Evolutionary conservation across 1,140 invertebrate species (phyloP).

Genomic region (Drosophila eugracilis): DNA sequence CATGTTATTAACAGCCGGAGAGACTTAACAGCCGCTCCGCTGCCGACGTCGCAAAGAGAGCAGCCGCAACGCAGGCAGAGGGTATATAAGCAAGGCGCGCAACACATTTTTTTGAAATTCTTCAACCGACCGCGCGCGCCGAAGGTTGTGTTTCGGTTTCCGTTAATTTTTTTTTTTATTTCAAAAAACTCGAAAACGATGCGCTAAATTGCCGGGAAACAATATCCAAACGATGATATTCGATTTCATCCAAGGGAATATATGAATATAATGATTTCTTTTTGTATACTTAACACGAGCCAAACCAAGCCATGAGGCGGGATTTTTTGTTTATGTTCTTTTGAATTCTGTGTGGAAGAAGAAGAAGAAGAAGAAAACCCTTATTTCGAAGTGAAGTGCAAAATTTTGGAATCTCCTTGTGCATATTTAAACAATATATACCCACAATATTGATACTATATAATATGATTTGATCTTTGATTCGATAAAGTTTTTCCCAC

Average conservation of each 20-base stretch:
- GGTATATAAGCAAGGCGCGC: conserved; percentile 1
- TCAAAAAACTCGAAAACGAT: conserved; percentile 5
- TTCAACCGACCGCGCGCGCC: conserved; percentile 6
- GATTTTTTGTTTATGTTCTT: conserved; percentile 34
- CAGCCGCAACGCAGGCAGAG: not conserved
- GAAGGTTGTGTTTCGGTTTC: conserved; percentile 9
- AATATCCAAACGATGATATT: conserved; percentile 4
- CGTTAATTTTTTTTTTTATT: conserved; percentile 1
- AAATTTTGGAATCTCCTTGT: conserved; percentile 1
- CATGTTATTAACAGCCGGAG: conserved; percentile 4
- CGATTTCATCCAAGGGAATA: not conserved
- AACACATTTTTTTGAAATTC: conserved; percentile 8
- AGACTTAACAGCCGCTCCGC: not conserved
- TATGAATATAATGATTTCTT: not conserved
- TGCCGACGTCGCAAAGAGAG: not conserved
- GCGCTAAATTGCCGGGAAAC: conserved; percentile 1
- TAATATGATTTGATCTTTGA: conserved; percentile 9
- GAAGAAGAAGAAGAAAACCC: no score
- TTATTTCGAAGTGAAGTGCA: conserved; percentile 17
- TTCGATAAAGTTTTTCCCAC: conserved; percentile 12
- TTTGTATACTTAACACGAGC: not conserved
- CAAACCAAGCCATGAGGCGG: conserved; percentile 7
- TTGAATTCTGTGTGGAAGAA: conserved; percentile 3
- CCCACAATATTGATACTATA: conserved; percentile 7
- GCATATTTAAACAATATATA: conserved; percentile 3